These are phyloP conservation scores for Meta bourneti DNA, from an alignment of 2,888 invertebrate species.

Conservation along the genomic window DNA sequence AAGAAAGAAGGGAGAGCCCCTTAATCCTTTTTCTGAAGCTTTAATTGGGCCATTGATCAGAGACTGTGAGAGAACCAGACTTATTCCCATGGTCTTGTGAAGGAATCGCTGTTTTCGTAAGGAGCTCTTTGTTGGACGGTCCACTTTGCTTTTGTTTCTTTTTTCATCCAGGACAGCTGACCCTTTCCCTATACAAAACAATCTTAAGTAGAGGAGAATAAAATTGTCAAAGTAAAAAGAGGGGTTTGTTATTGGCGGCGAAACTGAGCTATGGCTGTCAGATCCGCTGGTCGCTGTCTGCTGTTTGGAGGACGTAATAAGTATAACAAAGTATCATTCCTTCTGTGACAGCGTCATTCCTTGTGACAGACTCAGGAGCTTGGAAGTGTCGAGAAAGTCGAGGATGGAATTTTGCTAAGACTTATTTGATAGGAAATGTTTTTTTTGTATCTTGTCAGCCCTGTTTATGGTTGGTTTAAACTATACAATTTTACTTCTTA, in stretches of 20 bases:
- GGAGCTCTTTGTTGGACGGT: neutral
- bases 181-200: slow-evolving; percentile 41
- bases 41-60: slow-evolving; percentile 73
- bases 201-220: slow-evolving; percentile 35
- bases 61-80: slow-evolving; percentile 14
- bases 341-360: neutral
- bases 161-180: neutral
- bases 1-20: neutral
- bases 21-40: slow-evolving; percentile 58
- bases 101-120: slow-evolving; percentile 72
- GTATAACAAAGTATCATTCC: slow-evolving; percentile 8
- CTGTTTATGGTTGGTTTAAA: neutral
- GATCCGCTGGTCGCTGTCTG: neutral
- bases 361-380: slow-evolving; percentile 8
- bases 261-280: slow-evolving; percentile 47
- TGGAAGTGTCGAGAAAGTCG: neutral
- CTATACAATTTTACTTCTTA: neutral
- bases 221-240: slow-evolving; percentile 35
- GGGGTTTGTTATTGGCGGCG: slow-evolving; percentile 44
- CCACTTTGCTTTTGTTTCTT: slow-evolving; percentile 60
- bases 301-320: neutral
- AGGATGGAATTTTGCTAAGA: neutral
- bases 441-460: neutral
- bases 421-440: neutral
- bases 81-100: slow-evolving; percentile 21